These are phyloP conservation scores for Papilio polytes DNA, from an alignment of 1,140 invertebrate species.

Conservation along the genomic window DNA sequence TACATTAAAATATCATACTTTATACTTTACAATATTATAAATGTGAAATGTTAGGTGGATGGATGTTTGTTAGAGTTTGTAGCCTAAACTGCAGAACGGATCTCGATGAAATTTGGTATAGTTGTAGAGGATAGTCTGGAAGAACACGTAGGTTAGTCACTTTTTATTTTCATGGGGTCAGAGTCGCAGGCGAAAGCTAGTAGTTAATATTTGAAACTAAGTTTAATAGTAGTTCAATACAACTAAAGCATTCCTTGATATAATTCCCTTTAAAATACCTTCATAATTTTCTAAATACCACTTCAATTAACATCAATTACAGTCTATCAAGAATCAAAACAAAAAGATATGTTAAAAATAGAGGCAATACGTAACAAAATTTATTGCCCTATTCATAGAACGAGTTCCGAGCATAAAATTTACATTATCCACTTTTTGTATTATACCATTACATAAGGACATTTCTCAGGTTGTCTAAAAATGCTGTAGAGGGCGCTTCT, in stretches of 20 bases:
- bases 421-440: constrained; percentile 35
- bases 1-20: too few species aligned
- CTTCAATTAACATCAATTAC: constrained; percentile 17
- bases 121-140: too few species aligned
- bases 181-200: too few species aligned
- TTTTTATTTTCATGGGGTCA: too few species aligned
- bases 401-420: constrained; percentile 32
- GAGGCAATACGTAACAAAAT: constrained; percentile 26
- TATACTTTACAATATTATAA: too few species aligned
- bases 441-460: constrained; percentile 35
- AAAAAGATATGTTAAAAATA: constrained; percentile 10
- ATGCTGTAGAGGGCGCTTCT: constrained; percentile 35
- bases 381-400: constrained; percentile 39
- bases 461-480: constrained; percentile 40
- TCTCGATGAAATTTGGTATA: too few species aligned
- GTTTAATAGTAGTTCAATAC: background rate
- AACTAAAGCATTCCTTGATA: background rate
- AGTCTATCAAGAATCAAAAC: background rate
- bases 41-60: too few species aligned
- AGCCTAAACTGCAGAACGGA: too few species aligned
- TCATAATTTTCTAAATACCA: background rate
- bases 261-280: background rate
- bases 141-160: too few species aligned
- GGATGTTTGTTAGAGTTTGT: too few species aligned
- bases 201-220: too few species aligned